Evolutionary conservation across 2,113 vertebrate species (phyloP), one percentile per base, ranked within the genome.

Genomic region (Rhineura floridana): DNA sequence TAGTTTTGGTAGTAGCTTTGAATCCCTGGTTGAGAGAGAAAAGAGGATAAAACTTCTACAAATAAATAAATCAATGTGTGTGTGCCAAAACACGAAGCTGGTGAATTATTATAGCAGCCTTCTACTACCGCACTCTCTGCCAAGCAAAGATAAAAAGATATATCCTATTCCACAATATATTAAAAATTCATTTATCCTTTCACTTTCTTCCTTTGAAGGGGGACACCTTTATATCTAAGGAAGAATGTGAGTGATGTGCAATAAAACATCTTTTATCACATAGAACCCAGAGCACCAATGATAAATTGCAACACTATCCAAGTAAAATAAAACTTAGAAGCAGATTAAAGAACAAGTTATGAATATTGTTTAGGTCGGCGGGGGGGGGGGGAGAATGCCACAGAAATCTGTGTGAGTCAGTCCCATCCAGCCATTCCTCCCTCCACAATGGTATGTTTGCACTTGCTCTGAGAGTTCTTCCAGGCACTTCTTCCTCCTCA

Each of bases 101-200:
- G 25, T n/a, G 28, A 55, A 59, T 81, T 80, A 80, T 69, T 69
- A 79, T 13, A 48, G 77, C 65, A 87, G 46, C n/a, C 76, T 70
- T 87, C 36, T 7, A 55, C 17, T 50, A 44, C 65, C 44, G 30
- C 36, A 42, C 17, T 55, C 28, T 81, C 78, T 81, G 63, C 77
- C 85, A 81, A 87, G 85, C 77, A 87, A 87, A 86, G 50, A 42
- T 80, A 70, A 70, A 70, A 78, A 65, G 12, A 70, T 70, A 70
- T 55, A 3, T 72, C 78, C 25, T 42, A 17, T 39, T 87, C n/a
- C 25, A 69, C 28, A 42, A 33, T 21, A 4, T 80, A 87, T 87
- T 87, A 70, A 25, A 81, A 55, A 72, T 52, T 80, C 39, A 21
- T 69, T 39, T 69, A 52, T 69, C 13, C 44, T 87, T 55, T 67